Evolutionary conservation across 1,140 invertebrate species (phyloP), one percentile per base, ranked within the genome.

Genomic region (Nautilus pompilius): DNA sequence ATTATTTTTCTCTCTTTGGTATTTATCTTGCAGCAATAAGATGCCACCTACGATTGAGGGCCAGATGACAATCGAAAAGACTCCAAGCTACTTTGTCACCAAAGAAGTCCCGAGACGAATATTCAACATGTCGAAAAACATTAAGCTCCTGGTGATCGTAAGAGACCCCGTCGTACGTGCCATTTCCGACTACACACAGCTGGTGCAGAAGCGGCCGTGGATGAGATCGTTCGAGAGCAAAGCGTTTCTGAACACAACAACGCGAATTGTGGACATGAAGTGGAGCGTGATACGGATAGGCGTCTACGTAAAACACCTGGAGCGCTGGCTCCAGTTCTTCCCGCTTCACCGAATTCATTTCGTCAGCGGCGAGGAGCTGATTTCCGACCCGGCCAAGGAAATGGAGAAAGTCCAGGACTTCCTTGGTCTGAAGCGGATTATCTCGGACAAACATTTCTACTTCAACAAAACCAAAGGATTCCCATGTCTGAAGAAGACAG

Each of bases 381-480:
- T 96, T 28, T 85, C 86, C 26, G 90, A 95, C 83, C 93, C 93
- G 2, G 91, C 91, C 2, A 85, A 87, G 10, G 93, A 95, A 80
- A 88, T 96, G 73, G 87, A 87, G 15, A 82, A 88, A 59, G 91
- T 93, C 65, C 87, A 92, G 86, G 89, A 93, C 65, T 96, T 96
- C 79, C 84, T 96, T 8, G 90, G 90, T 0, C 79, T 96, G 4
- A 90, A 91, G 71, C 85, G 87, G n/a, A 88, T 92, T 13, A 91
- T 96, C 56, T 91, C 89, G 17, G 90, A 93, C 65, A 91, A 91
- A 73, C 90, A 95, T 78, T 95, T 96, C 81, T 94, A 93, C 79
- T 93, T 95, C 80, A 95, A 96, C 80, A 88, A 90, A 3, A 93
- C 92, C 2, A 96, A 96, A 82, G 93, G 93, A 0, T 96, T 96